These are phyloP conservation scores for Jordanella pulchra DNA, from an alignment of 2,797 vertebrate genomes.

Conservation along the genomic window DNA sequence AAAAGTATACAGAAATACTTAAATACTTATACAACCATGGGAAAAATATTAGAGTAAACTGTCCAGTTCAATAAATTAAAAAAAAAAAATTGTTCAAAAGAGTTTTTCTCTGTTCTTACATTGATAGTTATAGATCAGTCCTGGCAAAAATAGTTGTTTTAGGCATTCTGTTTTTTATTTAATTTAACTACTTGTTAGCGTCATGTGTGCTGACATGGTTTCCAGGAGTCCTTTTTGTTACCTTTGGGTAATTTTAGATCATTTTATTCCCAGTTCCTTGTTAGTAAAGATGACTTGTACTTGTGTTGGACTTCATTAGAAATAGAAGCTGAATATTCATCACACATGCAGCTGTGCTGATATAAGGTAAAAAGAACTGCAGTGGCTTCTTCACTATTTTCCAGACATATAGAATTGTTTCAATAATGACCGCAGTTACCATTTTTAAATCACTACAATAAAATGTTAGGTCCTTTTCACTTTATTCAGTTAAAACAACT, in stretches of 20 bases:
- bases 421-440: neutral
- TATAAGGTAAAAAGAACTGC: neutral
- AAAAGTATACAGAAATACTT: no score
- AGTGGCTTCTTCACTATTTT: neutral
- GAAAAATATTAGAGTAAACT: no score
- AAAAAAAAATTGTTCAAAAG: no score
- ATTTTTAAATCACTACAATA: neutral
- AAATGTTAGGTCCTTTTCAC: slow-evolving; percentile 12
- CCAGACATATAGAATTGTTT: no score
- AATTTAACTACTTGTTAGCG: no score
- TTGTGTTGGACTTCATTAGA: neutral
- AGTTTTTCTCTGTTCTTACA: no score
- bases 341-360: neutral
- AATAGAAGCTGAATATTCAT: neutral
- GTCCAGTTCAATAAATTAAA: no score
- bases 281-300: neutral
- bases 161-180: no score
- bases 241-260: neutral
- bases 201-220: neutral
- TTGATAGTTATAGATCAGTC: no score
- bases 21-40: no score
- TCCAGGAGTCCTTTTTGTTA: neutral
- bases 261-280: neutral
- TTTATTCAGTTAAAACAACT: slow-evolving; percentile 29
- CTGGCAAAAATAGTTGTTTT: no score